phyloP scores from a whole-genome alignment of 1,140 invertebrate species.

The Fopius arisanus region DNA sequence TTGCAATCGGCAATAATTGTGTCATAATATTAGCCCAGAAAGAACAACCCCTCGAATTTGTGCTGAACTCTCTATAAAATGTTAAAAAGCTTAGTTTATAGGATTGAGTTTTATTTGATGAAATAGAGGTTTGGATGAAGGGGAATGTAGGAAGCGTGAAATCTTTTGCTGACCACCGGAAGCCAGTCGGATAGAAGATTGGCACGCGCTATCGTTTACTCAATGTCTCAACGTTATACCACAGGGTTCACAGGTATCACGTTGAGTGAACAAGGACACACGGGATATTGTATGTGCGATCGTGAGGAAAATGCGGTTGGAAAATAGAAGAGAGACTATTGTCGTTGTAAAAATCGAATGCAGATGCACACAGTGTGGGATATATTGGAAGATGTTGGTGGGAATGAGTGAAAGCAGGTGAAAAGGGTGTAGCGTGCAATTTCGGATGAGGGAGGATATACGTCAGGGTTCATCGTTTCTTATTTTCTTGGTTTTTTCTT shows the following conservation, averaged over 20 bases:
- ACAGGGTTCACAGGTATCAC: background rate
- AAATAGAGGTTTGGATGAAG: background rate
- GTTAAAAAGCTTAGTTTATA: background rate
- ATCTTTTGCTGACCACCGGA: constrained; percentile 17
- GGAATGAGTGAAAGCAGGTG: background rate
- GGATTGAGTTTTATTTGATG: background rate
- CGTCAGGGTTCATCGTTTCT: constrained; percentile 7
- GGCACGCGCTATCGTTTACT: constrained; percentile 28
- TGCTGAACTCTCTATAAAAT: no score
- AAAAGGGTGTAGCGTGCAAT: constrained; percentile 50
- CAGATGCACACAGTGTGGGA: constrained; percentile 24
- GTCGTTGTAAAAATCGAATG: constrained; percentile 11
- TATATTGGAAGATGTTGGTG: constrained; percentile 36
- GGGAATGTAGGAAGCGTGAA: background rate
- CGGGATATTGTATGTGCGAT: constrained; percentile 17
- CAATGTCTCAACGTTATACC: constrained; percentile 22
- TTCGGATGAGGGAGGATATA: constrained; percentile 56
- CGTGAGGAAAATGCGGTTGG: constrained; percentile 2
- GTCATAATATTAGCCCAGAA: no score
- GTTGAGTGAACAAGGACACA: constrained; percentile 5
- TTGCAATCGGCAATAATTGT: no score
- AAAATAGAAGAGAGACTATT: constrained; percentile 4
- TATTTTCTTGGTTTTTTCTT: constrained; percentile 11
- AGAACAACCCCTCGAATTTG: no score
- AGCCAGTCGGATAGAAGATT: constrained; percentile 28